Base-by-base conservation (phyloP, 2,113 vertebrate species). In the Calyptomena viridis region DNA sequence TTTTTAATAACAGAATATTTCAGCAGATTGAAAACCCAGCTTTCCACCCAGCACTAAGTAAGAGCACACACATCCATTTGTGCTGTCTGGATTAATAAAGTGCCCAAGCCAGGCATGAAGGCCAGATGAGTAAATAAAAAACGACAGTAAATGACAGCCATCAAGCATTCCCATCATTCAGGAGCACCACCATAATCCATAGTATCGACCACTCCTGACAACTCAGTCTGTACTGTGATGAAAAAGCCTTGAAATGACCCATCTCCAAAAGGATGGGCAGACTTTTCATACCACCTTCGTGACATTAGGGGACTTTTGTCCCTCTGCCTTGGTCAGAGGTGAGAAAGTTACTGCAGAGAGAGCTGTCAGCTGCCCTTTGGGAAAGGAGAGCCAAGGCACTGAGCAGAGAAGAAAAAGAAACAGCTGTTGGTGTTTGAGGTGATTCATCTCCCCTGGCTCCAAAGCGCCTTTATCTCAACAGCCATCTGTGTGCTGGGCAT, bases 91-190 rank as follows among this genome's bases (percentile, higher is more conserved):
- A 90, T 93, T 96, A 95, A 95, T 95, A 87, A 93, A 96, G 83
- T 92, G 90, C 73, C 88, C 46, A 52, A 84, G 88, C 76, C 83
- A 95, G 76, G 58, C 90, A 87, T 12, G 88, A 96, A 95, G 94
- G 92, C 93, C 92, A 92, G 92, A 21, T 64, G 93, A 96, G 96
- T 93, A 96, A 97, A 96, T 96, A 96, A 96, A 94, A 96, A 77
- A 77, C 0, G 77, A 95, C 93, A 96, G 93, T 93, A 95, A 95
- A 94, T 95, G 95, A 97, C 96, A 97, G 92, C 52, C 90, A 94
- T 96, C 95, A 96, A 96, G 93, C 86, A 86, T 47, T 81, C 60
- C 93, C 94, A 96, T 96, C 95, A 92, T 84, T 96, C 93, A 94
- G 80, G 83, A 95, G 83, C 2, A 1, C 73, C 0, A 2, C 88